A percentile compares a stretch with the other conserved stretches of the same genome.
Conservation (phyloP, 2,797 vertebrate species). For the Pipistrellus kuhlii region DNA sequence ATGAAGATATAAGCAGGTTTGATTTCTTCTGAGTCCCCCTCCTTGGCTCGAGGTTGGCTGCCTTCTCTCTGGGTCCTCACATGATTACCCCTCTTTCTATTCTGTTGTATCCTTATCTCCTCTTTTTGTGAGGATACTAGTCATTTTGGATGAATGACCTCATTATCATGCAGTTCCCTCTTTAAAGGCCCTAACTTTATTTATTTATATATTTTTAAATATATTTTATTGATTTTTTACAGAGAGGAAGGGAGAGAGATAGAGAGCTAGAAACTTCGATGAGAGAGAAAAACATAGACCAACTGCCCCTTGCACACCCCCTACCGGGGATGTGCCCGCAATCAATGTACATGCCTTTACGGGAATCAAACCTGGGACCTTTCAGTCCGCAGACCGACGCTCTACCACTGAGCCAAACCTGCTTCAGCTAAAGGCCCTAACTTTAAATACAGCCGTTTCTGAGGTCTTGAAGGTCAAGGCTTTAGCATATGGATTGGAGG, state of each 20-base stretch:
- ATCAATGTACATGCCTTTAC: no score
- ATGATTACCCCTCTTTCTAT: neutral
- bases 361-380: no score
- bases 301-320: no score
- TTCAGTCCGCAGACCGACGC: no score
- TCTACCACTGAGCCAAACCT: no score
- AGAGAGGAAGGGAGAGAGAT: no score
- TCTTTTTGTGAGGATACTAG: neutral
- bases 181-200: conserved; percentile 8
- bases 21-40: neutral
- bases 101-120: neutral
- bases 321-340: no score
- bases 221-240: no score
- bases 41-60: neutral
- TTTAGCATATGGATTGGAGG: neutral
- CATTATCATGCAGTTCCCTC: neutral
- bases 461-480: neutral
- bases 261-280: no score
- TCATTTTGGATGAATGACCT: neutral
- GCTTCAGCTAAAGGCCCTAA: neutral
- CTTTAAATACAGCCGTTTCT: conserved; percentile 20
- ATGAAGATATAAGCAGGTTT: neutral
- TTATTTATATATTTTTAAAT: no score
- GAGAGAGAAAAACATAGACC: no score
- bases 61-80: neutral